Evolutionary conservation across 2,888 invertebrate species (phyloP), one percentile per base, ranked within the genome.

Genomic region (Steinernema hermaphroditum): DNA sequence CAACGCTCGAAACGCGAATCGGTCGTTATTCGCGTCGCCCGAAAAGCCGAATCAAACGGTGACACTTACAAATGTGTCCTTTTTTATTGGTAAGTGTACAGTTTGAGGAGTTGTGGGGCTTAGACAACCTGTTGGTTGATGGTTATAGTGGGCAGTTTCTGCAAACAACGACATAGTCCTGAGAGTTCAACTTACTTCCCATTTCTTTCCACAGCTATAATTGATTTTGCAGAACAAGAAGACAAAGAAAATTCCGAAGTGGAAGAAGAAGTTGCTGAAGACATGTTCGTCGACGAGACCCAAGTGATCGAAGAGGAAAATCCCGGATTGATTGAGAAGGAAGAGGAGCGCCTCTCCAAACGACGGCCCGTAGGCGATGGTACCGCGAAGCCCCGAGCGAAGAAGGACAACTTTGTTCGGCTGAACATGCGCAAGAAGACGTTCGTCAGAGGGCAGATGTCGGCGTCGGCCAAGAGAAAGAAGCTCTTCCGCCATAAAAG

Each of bases 361-460:
- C 37, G 37, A 12, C 4, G 6, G 37, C n/a, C n/a, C n/a, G n/a
- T n/a, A n/a, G 12, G 12, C 12, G 37, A 37, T 37, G 37, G 12
- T 12, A 37, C 37, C 12, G 4, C 12, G 6, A 37, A 37, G 37
- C 37, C 37, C 37, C 37, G 37, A 62, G 14, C 62, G 12, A 32
- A 32, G 34, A 62, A 62, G 34, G 62, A 62, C 34, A 62, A 62
- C 34, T 62, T 62, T 14, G 62, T 62, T 6, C 29, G 32, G 1
- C n/a, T 62, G 9, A 62, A 62, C 29, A 62, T 62, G 62, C 29
- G 34, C 32, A 62, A 62, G 62, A 62, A 62, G 62, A 62, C 62
- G 8, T 62, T 62, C 32, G 62, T 62, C 8, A 2, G 32, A 6
- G 62, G 62, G 1, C 32, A 27, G n/a, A 32, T 34, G 32, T 62